phyloP scores from a whole-genome alignment of 2,797 vertebrate genomes.

The Choloepus didactylus region DNA sequence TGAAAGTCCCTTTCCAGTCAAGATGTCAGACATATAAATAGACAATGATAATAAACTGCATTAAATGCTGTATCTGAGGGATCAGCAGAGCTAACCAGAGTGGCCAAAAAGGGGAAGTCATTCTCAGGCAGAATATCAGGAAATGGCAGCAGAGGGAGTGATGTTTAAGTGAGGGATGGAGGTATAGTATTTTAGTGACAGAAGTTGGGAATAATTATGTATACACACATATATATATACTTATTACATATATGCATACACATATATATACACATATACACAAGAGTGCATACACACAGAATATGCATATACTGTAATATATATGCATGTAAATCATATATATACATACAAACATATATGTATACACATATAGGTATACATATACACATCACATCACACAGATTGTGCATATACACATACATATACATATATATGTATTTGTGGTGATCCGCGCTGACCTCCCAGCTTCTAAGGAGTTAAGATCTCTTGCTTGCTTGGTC shows the following conservation, averaged over 20 bases:
- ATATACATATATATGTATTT: neutral
- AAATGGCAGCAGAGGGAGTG: fast-evolving
- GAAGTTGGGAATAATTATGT: neutral
- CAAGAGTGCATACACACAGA: too few species aligned
- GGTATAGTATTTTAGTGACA: neutral
- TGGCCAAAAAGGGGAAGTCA: fast-evolving
- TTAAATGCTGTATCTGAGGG: neutral
- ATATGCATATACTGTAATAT: too few species aligned
- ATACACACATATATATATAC: neutral
- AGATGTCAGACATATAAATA: neutral
- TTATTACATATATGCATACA: too few species aligned
- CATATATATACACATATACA: fast-evolving
- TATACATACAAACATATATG: fast-evolving
- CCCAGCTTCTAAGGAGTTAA: fast-evolving
- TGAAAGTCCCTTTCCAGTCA: neutral
- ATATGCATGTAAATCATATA: too few species aligned
- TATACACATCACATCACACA: neutral
- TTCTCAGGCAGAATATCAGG: fast-evolving
- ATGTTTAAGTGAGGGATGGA: neutral
- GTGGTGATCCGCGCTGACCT: neutral
- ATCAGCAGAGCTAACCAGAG: neutral
- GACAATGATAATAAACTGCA: fast-evolving
- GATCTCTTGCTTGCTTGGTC: neutral
- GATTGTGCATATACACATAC: neutral
- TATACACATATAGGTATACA: neutral